Base-by-base conservation (phyloP, 37 sponge, comb jelly and placozoan species). In the Spongilla lacustris region DNA sequence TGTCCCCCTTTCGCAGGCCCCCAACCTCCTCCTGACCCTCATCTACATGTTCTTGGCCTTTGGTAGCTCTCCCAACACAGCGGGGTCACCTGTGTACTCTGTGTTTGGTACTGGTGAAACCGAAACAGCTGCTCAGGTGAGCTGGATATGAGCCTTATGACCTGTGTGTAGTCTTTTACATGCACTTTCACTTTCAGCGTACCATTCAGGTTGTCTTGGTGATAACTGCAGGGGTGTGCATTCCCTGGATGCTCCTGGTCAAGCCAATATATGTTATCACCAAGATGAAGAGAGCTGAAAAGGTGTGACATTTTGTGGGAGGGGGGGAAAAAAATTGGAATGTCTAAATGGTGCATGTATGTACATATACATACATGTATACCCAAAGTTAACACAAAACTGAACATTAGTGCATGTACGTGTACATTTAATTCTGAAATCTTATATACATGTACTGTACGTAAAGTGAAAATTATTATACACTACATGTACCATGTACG, bases 31-130 rank as follows among this genome's bases (percentile, higher is more conserved):
- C 71, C 91, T 99, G 49, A 92, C 94, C 0, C 82, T 99, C 36
- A 99, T 99, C 77, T 88, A 91, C 88, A 99, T 99, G 99, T 96
- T 99, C 86, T 76, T 99, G 70, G 83, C 89, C 71, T 88, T 99
- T 92, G 94, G 89, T 4, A 19, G 36, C 4, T 35, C 88, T 35
- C 92, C 96, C 27, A 36, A 79, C 33, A 83, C 81, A 19, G 32
- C 0, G 0, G 33, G 31, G 2, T 17, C 75, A 27, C 81, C 77
- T 73, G 36, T 41, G 38, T 91, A 86, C 73, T 86, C 87, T 36
- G 80, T 91, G 71, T 91, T 88, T 83, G 75, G 77, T 0, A 73
- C 78, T 3, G 33, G 74, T 71, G 75, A 24, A 29, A 67, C 19
- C 58, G 31, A 32, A 28, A 89, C 78, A 9, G 34, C 50, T 27